Evolutionary conservation across 2,113 vertebrate species (phyloP).

Genomic region (Calidris pygmaea): DNA sequence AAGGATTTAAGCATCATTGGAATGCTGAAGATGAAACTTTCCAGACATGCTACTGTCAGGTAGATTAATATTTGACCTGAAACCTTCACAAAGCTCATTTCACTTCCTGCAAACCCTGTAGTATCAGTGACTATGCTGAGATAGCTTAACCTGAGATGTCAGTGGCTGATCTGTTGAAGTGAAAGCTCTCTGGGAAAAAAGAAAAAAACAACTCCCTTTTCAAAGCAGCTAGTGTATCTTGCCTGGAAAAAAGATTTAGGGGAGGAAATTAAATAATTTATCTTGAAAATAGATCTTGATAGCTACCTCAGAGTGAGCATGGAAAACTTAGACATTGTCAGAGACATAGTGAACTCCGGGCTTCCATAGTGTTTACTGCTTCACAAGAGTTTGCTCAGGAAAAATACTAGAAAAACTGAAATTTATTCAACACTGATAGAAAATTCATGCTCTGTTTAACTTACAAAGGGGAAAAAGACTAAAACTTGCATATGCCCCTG

Average conservation of each 20-base stretch:
- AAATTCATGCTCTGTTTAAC: not conserved
- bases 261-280: constrained; percentile 23
- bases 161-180: not conserved
- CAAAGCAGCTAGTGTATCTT: not conserved
- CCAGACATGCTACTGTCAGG: constrained; percentile 17
- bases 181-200: not conserved
- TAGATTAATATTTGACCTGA: constrained; percentile 36
- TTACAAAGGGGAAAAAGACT: not conserved
- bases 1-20: not conserved
- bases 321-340: not conserved
- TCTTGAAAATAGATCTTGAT: constrained; percentile 6
- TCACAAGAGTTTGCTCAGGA: not conserved
- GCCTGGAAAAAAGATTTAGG: not conserved
- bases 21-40: constrained; percentile 45
- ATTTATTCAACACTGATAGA: not conserved
- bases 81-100: not conserved
- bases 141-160: constrained; percentile 10
- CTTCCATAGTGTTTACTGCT: not conserved
- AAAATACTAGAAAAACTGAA: not conserved
- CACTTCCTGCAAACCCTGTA: not conserved
- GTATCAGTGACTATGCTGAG: not conserved
- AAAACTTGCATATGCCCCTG: not conserved
- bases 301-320: not conserved
- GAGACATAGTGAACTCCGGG: not conserved
- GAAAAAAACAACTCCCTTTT: not conserved